Conservation (phyloP, 2,888 invertebrate genomes). For the Alentia gelatinosa region DNA sequence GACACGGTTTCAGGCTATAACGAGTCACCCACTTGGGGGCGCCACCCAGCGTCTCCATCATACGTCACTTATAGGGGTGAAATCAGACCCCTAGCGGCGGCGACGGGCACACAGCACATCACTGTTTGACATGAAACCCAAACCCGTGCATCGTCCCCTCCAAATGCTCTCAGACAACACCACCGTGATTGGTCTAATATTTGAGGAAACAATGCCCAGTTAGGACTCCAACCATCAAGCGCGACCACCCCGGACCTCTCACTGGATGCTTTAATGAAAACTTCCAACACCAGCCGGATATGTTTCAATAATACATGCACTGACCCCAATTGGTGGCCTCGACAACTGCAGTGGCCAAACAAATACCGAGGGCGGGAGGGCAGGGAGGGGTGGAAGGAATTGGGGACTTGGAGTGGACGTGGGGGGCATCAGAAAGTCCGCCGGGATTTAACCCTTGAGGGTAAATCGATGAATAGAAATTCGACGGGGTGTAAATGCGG, state of each 20-base stretch:
- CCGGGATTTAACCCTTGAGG: no score
- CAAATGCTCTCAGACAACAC: background rate
- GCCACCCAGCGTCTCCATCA: background rate
- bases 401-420: no score
- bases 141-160: background rate
- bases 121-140: background rate
- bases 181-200: background rate
- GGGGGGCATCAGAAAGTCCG: no score
- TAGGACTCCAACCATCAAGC: background rate
- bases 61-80: background rate
- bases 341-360: no score
- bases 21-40: background rate
- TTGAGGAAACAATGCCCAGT: conserved; percentile 1
- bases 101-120: background rate
- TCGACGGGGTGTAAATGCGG: no score
- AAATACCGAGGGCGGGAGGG: background rate
- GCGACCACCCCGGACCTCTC: background rate
- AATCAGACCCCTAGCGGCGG: background rate
- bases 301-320: conserved; percentile 11
- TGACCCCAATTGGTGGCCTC: background rate
- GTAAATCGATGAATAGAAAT: no score
- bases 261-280: background rate
- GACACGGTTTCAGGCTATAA: no score
- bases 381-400: background rate
- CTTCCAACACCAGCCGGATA: background rate